Evolutionary conservation across 2,888 invertebrate species (phyloP).

Genomic region (Slavum lentiscoides): DNA sequence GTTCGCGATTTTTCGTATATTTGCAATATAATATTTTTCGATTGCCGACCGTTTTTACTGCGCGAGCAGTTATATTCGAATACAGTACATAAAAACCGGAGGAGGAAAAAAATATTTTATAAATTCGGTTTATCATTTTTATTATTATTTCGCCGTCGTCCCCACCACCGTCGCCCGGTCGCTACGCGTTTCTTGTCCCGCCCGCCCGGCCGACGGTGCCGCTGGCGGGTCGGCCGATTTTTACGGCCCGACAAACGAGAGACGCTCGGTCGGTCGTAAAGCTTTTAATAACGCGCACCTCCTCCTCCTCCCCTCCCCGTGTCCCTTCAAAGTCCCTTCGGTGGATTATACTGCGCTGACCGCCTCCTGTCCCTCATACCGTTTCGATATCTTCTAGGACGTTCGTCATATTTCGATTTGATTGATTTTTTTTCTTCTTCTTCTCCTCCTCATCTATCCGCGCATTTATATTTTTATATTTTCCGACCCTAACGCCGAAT

Average conservation of each 20-base stretch:
- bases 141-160: slow-evolving; percentile 32
- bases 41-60: slow-evolving; percentile 39
- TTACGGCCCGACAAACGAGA: slow-evolving; percentile 52
- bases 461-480: background rate
- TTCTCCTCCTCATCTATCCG: background rate
- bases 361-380: background rate
- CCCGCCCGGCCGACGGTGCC: too few relatives aligned
- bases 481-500: background rate
- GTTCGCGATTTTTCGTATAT: slow-evolving; percentile 31
- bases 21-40: slow-evolving; percentile 47
- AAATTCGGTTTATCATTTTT: slow-evolving; percentile 53
- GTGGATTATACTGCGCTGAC: slow-evolving; percentile 5
- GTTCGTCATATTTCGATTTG: slow-evolving; percentile 43
- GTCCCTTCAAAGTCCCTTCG: slow-evolving; percentile 3
- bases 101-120: slow-evolving; percentile 37
- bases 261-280: slow-evolving; percentile 45
- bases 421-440: slow-evolving; percentile 33
- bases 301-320: too few relatives aligned
- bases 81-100: background rate
- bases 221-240: slow-evolving; percentile 27
- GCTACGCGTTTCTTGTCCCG: too few relatives aligned
- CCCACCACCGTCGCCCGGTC: too few relatives aligned
- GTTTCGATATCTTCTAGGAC: background rate
- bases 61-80: slow-evolving; percentile 1
- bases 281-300: slow-evolving; percentile 46